phyloP scores from a whole-genome alignment of 2,888 invertebrate species.

The Limnephilus auricula region DNA sequence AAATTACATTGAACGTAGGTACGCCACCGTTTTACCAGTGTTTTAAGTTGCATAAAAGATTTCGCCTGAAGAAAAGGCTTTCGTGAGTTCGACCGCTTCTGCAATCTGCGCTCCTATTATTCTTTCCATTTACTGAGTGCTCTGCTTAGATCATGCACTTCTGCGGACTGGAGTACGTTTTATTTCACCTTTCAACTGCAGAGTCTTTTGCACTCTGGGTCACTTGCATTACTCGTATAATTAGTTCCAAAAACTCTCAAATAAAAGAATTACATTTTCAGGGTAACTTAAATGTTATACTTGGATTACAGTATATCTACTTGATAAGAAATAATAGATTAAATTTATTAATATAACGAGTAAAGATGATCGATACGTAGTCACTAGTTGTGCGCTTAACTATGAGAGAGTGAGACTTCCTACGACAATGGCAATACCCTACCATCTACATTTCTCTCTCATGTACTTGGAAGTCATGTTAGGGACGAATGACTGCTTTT shows the following conservation, averaged over 20 bases:
- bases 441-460: too few species aligned
- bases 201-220: background rate
- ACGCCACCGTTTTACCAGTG: slow-evolving; percentile 20
- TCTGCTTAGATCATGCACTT: slow-evolving; percentile 4
- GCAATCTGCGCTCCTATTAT: slow-evolving; percentile 15
- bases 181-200: background rate
- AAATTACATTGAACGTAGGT: slow-evolving; percentile 47
- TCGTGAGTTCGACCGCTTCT: slow-evolving; percentile 16
- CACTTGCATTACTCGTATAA: background rate
- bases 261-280: background rate
- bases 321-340: too few species aligned
- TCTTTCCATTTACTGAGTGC: background rate
- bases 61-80: background rate
- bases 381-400: too few species aligned
- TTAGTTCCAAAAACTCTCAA: background rate
- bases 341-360: too few species aligned
- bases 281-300: background rate
- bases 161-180: background rate
- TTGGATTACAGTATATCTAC: too few species aligned
- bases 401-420: too few species aligned
- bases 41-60: slow-evolving; percentile 46
- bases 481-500: too few species aligned
- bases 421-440: too few species aligned
- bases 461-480: too few species aligned
- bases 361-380: too few species aligned